Conservation (phyloP, 2,888 invertebrate genomes). For the Nomada lathburiana region DNA sequence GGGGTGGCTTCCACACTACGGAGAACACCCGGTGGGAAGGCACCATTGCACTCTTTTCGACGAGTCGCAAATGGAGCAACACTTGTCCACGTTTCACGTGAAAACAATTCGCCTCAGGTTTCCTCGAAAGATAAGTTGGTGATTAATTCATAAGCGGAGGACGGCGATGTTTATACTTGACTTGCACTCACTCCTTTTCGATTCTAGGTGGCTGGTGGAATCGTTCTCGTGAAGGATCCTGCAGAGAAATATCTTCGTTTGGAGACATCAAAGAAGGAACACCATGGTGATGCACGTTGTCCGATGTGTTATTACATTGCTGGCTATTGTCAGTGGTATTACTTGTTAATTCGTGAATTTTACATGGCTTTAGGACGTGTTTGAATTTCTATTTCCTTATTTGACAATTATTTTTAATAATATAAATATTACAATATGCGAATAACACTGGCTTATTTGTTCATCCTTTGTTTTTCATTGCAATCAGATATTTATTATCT, state of each 20-base stretch:
- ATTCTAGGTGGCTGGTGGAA: conserved; percentile 1
- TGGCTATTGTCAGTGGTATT: too few relatives aligned
- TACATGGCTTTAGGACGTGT: too few relatives aligned
- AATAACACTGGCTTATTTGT: too few relatives aligned
- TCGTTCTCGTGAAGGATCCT: conserved; percentile 34
- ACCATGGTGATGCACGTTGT: too few relatives aligned
- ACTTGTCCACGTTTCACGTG: conserved; percentile 11
- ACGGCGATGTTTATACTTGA: not conserved
- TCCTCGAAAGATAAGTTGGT: not conserved
- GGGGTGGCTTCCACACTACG: conserved; percentile 5
- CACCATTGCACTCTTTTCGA: conserved; percentile 28
- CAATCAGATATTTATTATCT: too few relatives aligned
- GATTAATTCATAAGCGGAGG: not conserved
- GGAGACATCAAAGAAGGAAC: too few relatives aligned
- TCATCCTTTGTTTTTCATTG: too few relatives aligned
- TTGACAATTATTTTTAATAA: too few relatives aligned
- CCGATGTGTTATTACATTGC: too few relatives aligned
- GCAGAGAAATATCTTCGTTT: conserved; percentile 41
- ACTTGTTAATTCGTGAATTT: too few relatives aligned
- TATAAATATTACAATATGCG: too few relatives aligned
- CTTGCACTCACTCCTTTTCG: not conserved
- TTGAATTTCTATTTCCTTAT: too few relatives aligned
- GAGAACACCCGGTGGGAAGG: conserved; percentile 50
- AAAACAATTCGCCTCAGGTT: not conserved
- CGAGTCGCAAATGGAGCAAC: conserved; percentile 15